Base-by-base conservation (phyloP, 2,888 invertebrate species). In the Diplolepis rosae region DNA sequence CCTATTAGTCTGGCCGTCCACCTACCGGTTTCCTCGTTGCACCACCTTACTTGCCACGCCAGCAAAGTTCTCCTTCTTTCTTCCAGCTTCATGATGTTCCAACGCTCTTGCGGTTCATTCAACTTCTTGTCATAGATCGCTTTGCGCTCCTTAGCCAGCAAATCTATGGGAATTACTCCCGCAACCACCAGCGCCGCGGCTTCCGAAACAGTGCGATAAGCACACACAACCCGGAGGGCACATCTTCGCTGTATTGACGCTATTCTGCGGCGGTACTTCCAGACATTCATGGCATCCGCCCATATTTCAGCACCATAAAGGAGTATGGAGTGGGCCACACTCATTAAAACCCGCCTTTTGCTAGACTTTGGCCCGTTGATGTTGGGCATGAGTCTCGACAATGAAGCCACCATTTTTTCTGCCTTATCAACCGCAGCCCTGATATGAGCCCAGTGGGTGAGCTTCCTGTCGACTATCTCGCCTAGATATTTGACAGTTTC, bases 151-250 rank as follows among this genome's bases (percentile, higher is more conserved):
- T 18, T 24, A 5, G 75, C 80, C 6, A 80, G 68, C 4, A 80
- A 68, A 22, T 79, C 72, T 24, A 82, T 77, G 4, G 82, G 80
- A 0, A 75, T 69, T 2, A 75, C 76, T 6, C 74, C 72, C 0
- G 75, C 79, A 0, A 83, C 52, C 18, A 80, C 77, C 27, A 79
- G 45, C 3, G 72, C 69, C 2, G 79, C 78, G 2, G 75, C 56
- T 9, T 75, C 79, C 7, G 81, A 82, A 1, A 81, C 79, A 2
- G 79, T 80, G 11, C 77, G 48, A 51, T 81, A 81, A 0, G 77
- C 70, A 56, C 71, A 72, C 6, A 78, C 67, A 0, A 79, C 69
- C 15, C 78, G 65, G 9, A 82, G 51, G 0, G 79, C 78, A 4
- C 67, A 68, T 32, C 50, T 66, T 1, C 70, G 27, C 15, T 75